A percentile compares a stretch with the other conserved stretches of the same genome.
Conservation (phyloP, 1,140 invertebrate species). For the Lamellibrachia luymesi region DNA sequence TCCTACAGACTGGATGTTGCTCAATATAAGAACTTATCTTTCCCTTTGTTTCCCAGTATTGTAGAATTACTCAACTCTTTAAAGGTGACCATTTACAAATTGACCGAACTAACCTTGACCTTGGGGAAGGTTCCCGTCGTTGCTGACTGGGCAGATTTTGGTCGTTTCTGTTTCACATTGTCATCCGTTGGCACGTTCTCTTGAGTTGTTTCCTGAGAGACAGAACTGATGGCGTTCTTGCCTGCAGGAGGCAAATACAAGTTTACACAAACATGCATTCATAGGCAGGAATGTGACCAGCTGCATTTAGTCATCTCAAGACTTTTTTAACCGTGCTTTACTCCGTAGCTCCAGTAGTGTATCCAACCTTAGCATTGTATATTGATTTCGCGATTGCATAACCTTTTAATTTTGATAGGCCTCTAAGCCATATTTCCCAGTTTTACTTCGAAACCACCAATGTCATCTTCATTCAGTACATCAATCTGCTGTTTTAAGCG, state of each 20-base stretch:
- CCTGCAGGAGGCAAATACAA: neutral
- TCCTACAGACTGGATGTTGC: no score
- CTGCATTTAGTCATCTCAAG: no score
- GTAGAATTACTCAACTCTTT: neutral
- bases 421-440: neutral
- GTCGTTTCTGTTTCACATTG: conserved; percentile 25
- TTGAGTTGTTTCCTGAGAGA: conserved; percentile 21
- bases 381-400: no score
- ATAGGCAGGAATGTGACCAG: no score
- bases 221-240: conserved; percentile 27
- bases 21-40: no score
- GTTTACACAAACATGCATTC: neutral
- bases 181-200: conserved; percentile 23
- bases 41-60: no score
- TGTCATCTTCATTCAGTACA: neutral
- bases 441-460: neutral
- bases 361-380: no score
- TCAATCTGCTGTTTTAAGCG: neutral
- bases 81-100: neutral
- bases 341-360: no score
- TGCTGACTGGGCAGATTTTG: conserved; percentile 19
- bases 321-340: no score
- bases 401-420: no score
- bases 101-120: conserved; percentile 2
- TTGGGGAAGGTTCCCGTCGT: neutral